phyloP scores from a whole-genome alignment of 2,797 vertebrate genomes.

The Notamacropus eugenii region DNA sequence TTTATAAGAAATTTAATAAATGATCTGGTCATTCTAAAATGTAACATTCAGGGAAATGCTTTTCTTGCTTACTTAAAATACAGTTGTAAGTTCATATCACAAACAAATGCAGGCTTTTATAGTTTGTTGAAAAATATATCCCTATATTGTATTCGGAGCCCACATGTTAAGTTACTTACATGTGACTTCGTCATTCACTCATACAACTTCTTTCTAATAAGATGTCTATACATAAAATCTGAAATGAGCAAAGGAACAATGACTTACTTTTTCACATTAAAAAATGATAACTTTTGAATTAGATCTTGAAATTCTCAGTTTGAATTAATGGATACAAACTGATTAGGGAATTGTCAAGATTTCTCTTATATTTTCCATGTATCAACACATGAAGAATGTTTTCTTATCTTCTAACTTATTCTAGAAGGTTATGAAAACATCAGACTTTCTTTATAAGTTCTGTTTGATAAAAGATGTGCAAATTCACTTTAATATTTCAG shows the following conservation, averaged over 20 bases:
- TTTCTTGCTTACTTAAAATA: constrained; percentile 22
- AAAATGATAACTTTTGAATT: background rate
- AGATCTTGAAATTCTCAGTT: background rate
- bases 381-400: background rate
- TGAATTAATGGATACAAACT: background rate
- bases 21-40: constrained; percentile 25
- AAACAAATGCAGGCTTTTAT: background rate
- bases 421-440: background rate
- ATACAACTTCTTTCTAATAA: constrained; percentile 26
- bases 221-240: background rate
- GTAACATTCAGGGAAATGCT: background rate
- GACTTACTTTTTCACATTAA: constrained; percentile 5
- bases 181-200: background rate
- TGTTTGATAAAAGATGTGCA: background rate
- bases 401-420: background rate
- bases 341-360: background rate
- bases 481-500: background rate
- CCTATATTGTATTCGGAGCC: background rate
- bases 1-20: constrained; percentile 24
- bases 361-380: background rate
- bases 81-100: background rate
- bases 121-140: constrained; percentile 1
- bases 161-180: background rate
- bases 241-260: background rate
- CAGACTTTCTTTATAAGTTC: background rate